Conservation (phyloP, 2,113 vertebrate species). For the Anolis carolinensis region DNA sequence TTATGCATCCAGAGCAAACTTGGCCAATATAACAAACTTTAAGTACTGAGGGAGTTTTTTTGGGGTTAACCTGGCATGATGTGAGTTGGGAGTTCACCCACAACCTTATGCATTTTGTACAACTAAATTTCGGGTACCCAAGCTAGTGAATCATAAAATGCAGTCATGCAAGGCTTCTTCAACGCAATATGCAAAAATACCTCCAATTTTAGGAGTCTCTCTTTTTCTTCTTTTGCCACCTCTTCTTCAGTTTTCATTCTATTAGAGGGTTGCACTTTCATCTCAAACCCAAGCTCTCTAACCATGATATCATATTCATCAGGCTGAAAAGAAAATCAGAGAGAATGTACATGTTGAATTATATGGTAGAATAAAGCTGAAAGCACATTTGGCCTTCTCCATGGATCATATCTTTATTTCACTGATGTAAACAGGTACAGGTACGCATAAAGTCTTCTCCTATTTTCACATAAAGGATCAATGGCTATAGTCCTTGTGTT, state of each 20-base stretch:
- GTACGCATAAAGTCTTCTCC: background rate
- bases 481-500: background rate
- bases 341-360: constrained; percentile 35
- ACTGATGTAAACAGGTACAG: background rate
- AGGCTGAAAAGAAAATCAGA: constrained; percentile 72
- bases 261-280: constrained; percentile 94
- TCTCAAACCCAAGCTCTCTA: constrained; percentile 94
- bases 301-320: constrained; percentile 93
- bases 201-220: constrained; percentile 87
- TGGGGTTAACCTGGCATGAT: too few relatives aligned
- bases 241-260: constrained; percentile 92
- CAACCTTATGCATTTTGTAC: too few relatives aligned
- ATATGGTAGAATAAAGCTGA: background rate
- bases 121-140: too few relatives aligned
- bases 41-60: too few relatives aligned
- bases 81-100: too few relatives aligned
- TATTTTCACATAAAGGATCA: background rate
- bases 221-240: constrained; percentile 85
- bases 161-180: background rate
- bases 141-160: background rate
- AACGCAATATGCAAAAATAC: constrained; percentile 65
- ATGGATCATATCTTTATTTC: background rate
- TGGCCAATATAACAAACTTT: too few relatives aligned
- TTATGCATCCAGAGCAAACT: too few relatives aligned
- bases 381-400: background rate